A percentile compares a stretch with the other conserved stretches of the same genome.
Evolutionary conservation across 2,888 invertebrate genomes (phyloP).

Genomic region (Furcula furcula): DNA sequence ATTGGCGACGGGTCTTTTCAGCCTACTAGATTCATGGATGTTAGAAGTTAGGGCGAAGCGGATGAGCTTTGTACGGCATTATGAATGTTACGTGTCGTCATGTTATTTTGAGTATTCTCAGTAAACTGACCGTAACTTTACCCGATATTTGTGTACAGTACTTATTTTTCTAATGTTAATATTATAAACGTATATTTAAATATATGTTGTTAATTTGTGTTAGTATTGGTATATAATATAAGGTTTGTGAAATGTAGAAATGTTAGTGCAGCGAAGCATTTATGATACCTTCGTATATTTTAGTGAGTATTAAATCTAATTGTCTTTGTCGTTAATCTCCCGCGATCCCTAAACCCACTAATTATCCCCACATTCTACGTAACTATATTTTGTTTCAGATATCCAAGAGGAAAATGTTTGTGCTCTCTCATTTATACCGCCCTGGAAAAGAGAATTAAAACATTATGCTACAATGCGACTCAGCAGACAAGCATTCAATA

Average conservation of each 20-base stretch:
- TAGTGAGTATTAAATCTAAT: slow-evolving; percentile 8
- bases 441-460: slow-evolving; percentile 62
- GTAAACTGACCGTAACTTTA: slow-evolving; percentile 34
- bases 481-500: slow-evolving; percentile 15
- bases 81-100: slow-evolving; percentile 56
- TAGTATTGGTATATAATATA: slow-evolving; percentile 21
- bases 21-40: slow-evolving; percentile 34
- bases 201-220: slow-evolving; percentile 18
- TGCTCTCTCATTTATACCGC: slow-evolving; percentile 61
- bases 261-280: slow-evolving; percentile 63
- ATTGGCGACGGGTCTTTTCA: not conserved
- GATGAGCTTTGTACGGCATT: slow-evolving; percentile 59
- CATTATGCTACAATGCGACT: slow-evolving; percentile 16
- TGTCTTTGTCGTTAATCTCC: slow-evolving; percentile 12
- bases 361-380: slow-evolving; percentile 10
- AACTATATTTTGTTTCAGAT: slow-evolving; percentile 24
- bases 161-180: slow-evolving; percentile 21
- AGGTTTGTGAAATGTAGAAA: slow-evolving; percentile 21
- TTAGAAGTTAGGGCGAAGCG: slow-evolving; percentile 80
- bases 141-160: slow-evolving; percentile 20
- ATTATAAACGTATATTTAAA: slow-evolving; percentile 14
- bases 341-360: slow-evolving; percentile 10
- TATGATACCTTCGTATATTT: slow-evolving; percentile 29
- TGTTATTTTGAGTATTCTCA: slow-evolving; percentile 52
- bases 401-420: slow-evolving; percentile 19